These are phyloP conservation scores for Protosalanx chinensis DNA, from an alignment of 2,797 vertebrate species.

Conservation along the genomic window DNA sequence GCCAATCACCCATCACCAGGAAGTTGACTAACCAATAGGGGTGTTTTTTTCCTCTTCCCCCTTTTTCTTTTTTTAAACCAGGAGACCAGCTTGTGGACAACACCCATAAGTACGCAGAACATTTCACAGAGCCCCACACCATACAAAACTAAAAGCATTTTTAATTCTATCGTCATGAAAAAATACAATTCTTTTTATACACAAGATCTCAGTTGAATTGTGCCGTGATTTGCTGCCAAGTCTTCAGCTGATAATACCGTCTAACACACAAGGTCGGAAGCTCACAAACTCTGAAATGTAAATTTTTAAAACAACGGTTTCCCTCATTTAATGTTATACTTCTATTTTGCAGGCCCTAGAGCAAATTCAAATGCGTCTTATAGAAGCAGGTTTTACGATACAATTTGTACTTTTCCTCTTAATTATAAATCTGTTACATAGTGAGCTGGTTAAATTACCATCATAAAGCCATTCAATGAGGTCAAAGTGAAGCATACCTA, in stretches of 20 bases:
- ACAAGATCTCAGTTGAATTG: conserved; percentile 38
- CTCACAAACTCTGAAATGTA: conserved; percentile 15
- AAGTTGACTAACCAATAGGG: conserved; percentile 3
- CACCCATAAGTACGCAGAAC: conserved; percentile 28
- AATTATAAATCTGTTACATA: neutral
- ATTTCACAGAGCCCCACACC: conserved; percentile 42
- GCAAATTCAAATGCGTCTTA: conserved; percentile 13
- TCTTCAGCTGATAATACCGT: conserved; percentile 1
- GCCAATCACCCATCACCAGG: conserved; percentile 7
- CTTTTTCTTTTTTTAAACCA: neutral
- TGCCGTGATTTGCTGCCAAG: conserved; percentile 35
- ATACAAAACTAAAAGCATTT: conserved; percentile 63
- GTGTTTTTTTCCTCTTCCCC: neutral
- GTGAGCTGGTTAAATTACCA: neutral
- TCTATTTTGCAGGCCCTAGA: neutral
- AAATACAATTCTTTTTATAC: conserved; percentile 56
- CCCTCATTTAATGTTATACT: conserved; percentile 1
- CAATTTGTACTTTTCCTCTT: neutral
- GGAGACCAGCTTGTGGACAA: conserved; percentile 27
- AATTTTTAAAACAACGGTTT: conserved; percentile 7
- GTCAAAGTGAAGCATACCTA: conserved; percentile 6
- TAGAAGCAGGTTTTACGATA: neutral
- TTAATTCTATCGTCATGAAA: conserved; percentile 46
- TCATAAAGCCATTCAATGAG: conserved; percentile 8
- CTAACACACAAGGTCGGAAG: conserved; percentile 19